phyloP scores from a whole-genome alignment of 2,797 vertebrate genomes.

The Eulemur coronatus region DNA sequence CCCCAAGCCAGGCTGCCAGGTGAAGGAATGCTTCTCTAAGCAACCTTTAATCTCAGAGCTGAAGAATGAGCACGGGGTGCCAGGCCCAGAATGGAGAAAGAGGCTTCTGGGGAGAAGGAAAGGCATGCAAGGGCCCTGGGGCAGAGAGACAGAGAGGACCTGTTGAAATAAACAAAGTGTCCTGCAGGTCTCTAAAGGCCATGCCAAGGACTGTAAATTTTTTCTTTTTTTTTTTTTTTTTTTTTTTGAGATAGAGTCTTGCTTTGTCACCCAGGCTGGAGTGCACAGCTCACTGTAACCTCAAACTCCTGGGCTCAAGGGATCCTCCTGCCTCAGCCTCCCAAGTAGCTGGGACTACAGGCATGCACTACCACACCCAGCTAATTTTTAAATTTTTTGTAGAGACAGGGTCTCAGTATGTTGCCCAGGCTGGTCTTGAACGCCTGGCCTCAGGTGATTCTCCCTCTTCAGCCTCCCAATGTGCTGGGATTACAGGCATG shows the following conservation, averaged over 20 bases:
- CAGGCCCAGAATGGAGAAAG: background rate
- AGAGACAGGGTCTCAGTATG: background rate
- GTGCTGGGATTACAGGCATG: background rate
- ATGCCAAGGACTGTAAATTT: background rate
- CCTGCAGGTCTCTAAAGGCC: background rate
- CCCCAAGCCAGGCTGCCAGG: background rate
- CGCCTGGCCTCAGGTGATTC: background rate
- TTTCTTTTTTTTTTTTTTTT: background rate
- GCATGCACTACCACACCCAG: too few species aligned
- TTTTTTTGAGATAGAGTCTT: background rate
- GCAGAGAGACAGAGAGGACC: background rate
- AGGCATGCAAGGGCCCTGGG: background rate
- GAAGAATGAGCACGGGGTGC: background rate
- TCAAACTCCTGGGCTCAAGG: background rate
- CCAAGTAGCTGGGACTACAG: background rate
- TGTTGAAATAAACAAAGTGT: background rate
- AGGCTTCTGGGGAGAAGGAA: background rate
- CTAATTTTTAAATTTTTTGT: background rate
- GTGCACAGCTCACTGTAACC: background rate
- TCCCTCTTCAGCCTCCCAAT: background rate
- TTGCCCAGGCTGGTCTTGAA: background rate
- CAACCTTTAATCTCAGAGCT: background rate
- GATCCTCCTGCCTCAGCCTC: background rate
- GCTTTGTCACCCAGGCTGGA: background rate
- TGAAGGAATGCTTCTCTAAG: background rate